Percentiles rank a stretch among this genome's conserved stretches.
Evolutionary conservation across 2,797 vertebrate species (phyloP).

Genomic region (Sternotherus odoratus): DNA sequence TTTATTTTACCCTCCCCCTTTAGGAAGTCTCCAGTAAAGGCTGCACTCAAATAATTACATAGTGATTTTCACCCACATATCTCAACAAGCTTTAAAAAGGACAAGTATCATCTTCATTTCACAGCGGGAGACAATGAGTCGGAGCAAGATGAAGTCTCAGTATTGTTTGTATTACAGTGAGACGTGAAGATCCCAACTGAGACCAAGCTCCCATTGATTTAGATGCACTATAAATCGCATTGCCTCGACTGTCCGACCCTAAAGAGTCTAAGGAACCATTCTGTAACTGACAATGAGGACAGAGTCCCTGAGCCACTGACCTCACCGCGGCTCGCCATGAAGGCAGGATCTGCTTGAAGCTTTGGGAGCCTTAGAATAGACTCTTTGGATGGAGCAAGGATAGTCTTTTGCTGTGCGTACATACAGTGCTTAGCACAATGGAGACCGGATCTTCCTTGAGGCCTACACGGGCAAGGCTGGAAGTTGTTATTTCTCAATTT

Average conservation of each 20-base stretch:
- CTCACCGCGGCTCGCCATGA: background rate
- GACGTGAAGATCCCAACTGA: background rate
- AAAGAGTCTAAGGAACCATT: background rate
- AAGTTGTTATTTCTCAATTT: background rate
- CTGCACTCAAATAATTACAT: slow-evolving; percentile 47
- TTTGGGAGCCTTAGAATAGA: background rate
- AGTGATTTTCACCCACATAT: background rate
- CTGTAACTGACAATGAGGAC: background rate
- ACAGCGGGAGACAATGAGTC: slow-evolving; percentile 25
- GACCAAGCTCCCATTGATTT: background rate
- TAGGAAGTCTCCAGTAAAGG: slow-evolving; percentile 43
- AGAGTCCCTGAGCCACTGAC: background rate
- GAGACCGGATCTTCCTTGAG: background rate
- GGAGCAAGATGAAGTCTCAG: background rate
- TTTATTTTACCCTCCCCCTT: slow-evolving; percentile 1
- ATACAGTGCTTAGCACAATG: background rate
- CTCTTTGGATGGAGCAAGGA: background rate
- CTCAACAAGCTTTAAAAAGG: slow-evolving; percentile 41
- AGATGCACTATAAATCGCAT: fast-evolving
- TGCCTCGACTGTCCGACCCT: background rate
- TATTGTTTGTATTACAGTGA: background rate
- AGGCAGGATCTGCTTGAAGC: background rate
- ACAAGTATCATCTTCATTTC: slow-evolving; percentile 2
- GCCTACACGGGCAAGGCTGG: background rate
- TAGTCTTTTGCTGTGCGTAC: background rate